These are phyloP conservation scores for Aporrectodea caliginosa DNA, from an alignment of 1,140 invertebrate genomes.

Conservation along the genomic window DNA sequence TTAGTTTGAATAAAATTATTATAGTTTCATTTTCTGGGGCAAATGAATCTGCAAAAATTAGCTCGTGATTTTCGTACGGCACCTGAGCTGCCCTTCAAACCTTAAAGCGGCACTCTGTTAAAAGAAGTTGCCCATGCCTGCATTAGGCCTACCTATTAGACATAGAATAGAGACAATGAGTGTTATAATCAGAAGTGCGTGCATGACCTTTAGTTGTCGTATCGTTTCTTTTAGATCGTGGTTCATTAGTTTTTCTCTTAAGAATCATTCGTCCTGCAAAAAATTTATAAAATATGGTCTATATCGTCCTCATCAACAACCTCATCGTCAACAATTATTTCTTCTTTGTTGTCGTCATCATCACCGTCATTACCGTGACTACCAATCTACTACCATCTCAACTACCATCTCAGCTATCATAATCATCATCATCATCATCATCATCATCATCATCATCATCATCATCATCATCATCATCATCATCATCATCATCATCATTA, in stretches of 20 bases:
- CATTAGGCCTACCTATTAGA: too few species aligned
- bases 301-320: not conserved
- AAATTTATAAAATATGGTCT: not conserved
- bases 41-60: too few species aligned
- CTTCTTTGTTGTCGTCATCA: not conserved
- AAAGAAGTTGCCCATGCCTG: too few species aligned
- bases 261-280: not conserved
- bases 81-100: too few species aligned
- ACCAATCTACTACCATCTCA: not conserved
- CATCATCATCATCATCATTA: not conserved
- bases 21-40: too few species aligned
- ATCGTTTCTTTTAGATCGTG: too few species aligned
- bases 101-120: too few species aligned
- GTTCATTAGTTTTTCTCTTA: not conserved
- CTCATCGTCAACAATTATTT: not conserved
- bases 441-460: not conserved
- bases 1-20: too few species aligned
- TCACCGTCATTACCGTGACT: not conserved
- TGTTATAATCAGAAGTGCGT: too few species aligned
- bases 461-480: not conserved
- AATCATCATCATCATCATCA: not conserved
- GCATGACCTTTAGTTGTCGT: too few species aligned
- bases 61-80: too few species aligned
- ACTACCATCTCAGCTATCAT: not conserved
- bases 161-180: too few species aligned